Percentiles rank a stretch among this genome's conserved stretches.
Conservation (phyloP, 2,888 invertebrate species). For the Troides helena region DNA sequence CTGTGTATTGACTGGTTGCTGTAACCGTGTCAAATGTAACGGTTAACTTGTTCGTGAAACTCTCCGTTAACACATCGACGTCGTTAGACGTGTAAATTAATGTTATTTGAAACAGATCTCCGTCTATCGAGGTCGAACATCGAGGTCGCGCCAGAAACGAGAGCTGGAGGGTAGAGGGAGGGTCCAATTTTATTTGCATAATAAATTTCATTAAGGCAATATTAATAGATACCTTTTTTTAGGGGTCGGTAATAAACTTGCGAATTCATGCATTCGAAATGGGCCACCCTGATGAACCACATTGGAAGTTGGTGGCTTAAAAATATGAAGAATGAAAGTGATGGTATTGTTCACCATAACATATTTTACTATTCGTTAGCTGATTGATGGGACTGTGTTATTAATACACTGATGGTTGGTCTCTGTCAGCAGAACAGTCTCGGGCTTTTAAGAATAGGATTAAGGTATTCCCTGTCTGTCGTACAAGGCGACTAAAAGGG, state of each 20-base stretch:
- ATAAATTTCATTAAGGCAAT: slow-evolving; percentile 30
- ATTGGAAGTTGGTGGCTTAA: too few relatives aligned
- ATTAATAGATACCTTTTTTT: slow-evolving; percentile 28
- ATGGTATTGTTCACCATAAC: too few relatives aligned
- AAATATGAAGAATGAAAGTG: too few relatives aligned
- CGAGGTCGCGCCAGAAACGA: slow-evolving; percentile 5
- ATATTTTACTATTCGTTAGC: too few relatives aligned
- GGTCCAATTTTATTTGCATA: slow-evolving; percentile 27
- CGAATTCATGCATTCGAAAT: slow-evolving; percentile 18
- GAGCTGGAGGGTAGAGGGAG: not conserved
- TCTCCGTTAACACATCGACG: slow-evolving; percentile 12
- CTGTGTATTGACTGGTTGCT: too few relatives aligned
- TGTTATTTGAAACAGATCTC: slow-evolving; percentile 17
- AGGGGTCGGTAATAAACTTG: slow-evolving; percentile 24
- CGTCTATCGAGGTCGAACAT: slow-evolving; percentile 26
- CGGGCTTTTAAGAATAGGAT: too few relatives aligned
- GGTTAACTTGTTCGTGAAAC: slow-evolving; percentile 25
- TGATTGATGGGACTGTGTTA: too few relatives aligned
- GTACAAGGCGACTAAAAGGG: too few relatives aligned
- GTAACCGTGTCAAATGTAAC: slow-evolving; percentile 34
- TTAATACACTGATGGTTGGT: too few relatives aligned
- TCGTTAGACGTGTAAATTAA: slow-evolving; percentile 26
- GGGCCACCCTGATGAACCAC: not conserved
- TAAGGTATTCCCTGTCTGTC: too few relatives aligned
- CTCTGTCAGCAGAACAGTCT: too few relatives aligned